Evolutionary conservation across 2,113 vertebrate genomes (phyloP).

Genomic region (Onychostruthus taczanowskii): DNA sequence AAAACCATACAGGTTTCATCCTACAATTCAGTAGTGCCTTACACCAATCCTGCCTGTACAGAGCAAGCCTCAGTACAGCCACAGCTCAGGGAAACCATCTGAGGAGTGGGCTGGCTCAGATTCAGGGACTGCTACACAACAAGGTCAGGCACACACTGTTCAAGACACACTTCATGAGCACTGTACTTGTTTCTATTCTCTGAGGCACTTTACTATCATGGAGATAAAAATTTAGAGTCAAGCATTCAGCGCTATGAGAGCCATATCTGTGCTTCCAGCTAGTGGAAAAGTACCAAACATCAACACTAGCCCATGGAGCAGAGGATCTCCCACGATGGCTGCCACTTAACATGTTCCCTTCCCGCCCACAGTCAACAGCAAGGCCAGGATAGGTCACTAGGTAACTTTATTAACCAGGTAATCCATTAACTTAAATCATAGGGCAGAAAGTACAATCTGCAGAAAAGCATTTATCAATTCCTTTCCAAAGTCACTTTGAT

Average conservation of each 20-base stretch:
- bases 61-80: not conserved
- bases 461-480: not conserved
- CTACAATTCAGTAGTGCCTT: not conserved
- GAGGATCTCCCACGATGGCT: not conserved
- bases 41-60: not conserved
- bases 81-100: not conserved
- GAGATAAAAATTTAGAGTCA: constrained; percentile 1
- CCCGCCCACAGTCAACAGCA: not conserved
- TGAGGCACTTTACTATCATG: not conserved
- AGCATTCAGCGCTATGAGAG: constrained; percentile 14
- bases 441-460: not conserved
- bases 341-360: not conserved
- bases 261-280: not conserved
- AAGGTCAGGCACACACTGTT: not conserved
- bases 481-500: not conserved
- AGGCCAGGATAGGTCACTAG: not conserved
- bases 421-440: not conserved
- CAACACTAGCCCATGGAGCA: not conserved
- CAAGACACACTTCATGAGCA: not conserved
- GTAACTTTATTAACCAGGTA: constrained; percentile 31
- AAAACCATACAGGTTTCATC: not conserved
- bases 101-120: not conserved
- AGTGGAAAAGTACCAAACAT: constrained; percentile 39
- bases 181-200: not conserved
- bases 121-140: not conserved